Evolutionary conservation across 2,113 vertebrate genomes (phyloP).

Genomic region (Pseudopipra pipra): DNA sequence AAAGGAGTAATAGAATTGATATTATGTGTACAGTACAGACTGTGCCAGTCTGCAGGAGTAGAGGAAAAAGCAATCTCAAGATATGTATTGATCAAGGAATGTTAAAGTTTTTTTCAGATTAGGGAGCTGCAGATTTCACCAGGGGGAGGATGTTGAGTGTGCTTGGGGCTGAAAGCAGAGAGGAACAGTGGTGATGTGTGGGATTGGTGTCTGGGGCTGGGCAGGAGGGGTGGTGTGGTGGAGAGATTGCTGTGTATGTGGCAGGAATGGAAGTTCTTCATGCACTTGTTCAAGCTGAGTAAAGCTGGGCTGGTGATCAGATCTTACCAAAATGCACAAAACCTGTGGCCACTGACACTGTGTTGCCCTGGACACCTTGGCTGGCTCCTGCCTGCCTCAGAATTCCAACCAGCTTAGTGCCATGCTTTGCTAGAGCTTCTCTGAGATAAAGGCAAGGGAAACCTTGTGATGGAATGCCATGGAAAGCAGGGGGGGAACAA

Average conservation of each 20-base stretch:
- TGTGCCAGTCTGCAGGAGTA: neutral
- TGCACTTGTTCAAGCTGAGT: neutral
- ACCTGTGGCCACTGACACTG: rapidly evolving
- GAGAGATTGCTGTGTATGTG: neutral
- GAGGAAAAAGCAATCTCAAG: neutral
- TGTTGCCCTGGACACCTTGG: neutral
- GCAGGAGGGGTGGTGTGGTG: neutral
- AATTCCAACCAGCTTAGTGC: neutral
- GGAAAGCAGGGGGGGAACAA: neutral
- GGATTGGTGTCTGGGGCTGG: neutral
- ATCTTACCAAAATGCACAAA: neutral
- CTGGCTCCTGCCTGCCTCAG: neutral
- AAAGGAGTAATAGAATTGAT: neutral
- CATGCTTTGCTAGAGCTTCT: neutral
- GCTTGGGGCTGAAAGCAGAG: neutral
- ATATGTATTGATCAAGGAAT: neutral
- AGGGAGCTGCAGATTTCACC: neutral
- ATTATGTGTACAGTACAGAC: neutral
- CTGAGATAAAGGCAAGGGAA: neutral
- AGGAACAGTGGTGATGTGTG: rapidly evolving
- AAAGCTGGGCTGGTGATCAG: neutral
- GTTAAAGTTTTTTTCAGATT: rapidly evolving
- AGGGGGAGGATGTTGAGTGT: neutral
- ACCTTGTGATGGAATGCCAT: neutral
- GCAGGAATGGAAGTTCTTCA: neutral